Conservation (phyloP, 37 sponge, comb jelly and placozoan genomes). For the Theonella swinhoei region DNA sequence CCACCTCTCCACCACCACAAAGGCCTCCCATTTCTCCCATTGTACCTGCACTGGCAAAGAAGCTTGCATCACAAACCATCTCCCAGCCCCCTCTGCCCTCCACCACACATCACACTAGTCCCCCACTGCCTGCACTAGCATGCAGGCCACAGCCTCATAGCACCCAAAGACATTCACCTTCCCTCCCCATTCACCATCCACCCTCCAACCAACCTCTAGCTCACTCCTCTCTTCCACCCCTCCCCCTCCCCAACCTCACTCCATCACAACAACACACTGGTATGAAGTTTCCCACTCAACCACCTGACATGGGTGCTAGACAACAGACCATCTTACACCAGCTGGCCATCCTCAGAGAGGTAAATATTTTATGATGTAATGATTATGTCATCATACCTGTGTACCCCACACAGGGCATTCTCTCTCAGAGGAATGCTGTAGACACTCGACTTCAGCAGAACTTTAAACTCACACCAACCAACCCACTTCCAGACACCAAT, state of each 20-base stretch:
- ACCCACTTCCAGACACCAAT: too few relatives aligned
- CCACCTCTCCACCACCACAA: too few relatives aligned
- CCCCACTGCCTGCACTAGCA: not conserved
- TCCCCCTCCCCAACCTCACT: not conserved
- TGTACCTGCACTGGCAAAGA: conserved; percentile 29
- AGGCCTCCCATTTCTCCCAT: not conserved
- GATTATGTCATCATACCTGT: not conserved
- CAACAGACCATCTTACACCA: conserved; percentile 31
- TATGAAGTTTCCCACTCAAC: not conserved
- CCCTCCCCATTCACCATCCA: not conserved
- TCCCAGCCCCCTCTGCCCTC: not conserved
- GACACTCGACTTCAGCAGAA: too few relatives aligned
- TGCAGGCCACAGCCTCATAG: not conserved
- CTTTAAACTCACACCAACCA: too few relatives aligned
- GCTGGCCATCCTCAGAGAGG: conserved; percentile 19
- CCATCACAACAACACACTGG: not conserved
- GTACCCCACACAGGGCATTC: not conserved
- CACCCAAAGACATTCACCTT: not conserved
- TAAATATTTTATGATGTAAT: too few relatives aligned
- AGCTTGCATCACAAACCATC: not conserved
- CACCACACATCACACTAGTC: not conserved
- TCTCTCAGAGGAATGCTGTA: not conserved
- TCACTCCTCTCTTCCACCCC: not conserved
- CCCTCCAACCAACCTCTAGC: not conserved
- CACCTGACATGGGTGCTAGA: not conserved